Evolutionary conservation across 2,888 invertebrate species (phyloP), one percentile per base, ranked within the genome.

Genomic region (Helleia helle): DNA sequence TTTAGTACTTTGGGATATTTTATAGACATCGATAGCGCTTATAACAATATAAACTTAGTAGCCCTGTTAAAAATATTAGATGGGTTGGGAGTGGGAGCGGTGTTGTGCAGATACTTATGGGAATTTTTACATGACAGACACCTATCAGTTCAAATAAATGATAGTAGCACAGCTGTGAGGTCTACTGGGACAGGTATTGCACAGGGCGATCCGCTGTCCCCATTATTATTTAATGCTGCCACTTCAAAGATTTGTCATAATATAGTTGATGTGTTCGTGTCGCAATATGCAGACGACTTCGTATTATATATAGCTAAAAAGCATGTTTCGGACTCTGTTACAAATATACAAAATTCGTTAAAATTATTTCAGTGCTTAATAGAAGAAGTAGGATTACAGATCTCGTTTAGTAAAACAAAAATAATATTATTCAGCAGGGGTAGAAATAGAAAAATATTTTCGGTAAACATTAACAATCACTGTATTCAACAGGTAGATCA

Each of bases 11-110:
- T 48, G 1, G 40, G 26, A 9, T 48, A 46, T 28, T 48, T 48
- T 39, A 15, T 46, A n/a, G 46, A 48, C 36, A 46, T 46, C 18
- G 42, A 46, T 3, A 37, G 27, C n/a, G 46, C 46, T 3, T 43
- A 43, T 17, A 46, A 46, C 36, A 46, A 46, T 13, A 13, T 44
- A 9, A 12, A 42, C 36, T 4, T 46, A 3, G 11, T n/a, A 9
- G 9, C 2, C 9, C 26, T 45, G n/a, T 9, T 48, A 15, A 6
- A 22, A 8, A 38, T 24, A 6, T 36, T 43, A 22, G 38, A 42
- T 12, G 13, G 8, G 9, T 14, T 44, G 9, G 41, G 38, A 6
- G 31, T 42, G 13, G 46, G 27, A 11, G n/a, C n/a, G 41, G 3
- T 4, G 13, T 38, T 34, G n/a, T 45, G 42, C 12, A 40, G 28